phyloP scores from a whole-genome alignment of 2,113 vertebrate genomes.

The Myotis lucifugus region DNA sequence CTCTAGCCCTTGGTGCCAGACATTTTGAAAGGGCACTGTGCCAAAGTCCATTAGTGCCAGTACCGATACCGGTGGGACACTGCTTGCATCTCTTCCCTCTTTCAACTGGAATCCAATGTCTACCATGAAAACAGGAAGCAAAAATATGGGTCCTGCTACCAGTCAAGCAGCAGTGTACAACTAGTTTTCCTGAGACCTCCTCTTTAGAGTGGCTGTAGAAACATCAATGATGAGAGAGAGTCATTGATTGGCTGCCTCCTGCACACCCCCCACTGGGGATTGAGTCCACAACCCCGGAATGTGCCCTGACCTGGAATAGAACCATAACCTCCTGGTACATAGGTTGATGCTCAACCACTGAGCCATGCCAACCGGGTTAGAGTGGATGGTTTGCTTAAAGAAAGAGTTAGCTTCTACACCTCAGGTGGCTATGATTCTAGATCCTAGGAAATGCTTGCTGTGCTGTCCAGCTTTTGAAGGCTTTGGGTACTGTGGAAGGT shows the following conservation, averaged over 20 bases:
- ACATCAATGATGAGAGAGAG: no score
- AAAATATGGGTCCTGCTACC: background rate
- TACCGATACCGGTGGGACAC: background rate
- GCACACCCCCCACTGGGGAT: no score
- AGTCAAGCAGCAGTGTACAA: background rate
- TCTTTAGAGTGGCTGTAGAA: background rate
- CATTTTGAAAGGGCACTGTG: background rate
- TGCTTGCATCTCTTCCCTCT: background rate
- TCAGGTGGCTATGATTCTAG: background rate
- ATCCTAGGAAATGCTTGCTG: background rate
- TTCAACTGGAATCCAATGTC: background rate
- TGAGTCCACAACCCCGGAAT: no score
- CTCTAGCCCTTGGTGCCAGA: background rate
- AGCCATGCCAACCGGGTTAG: no score
- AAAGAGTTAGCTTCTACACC: background rate
- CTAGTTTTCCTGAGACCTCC: background rate
- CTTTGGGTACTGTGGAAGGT: background rate
- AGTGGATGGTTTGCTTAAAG: background rate
- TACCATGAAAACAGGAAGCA: background rate
- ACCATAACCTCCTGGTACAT: no score
- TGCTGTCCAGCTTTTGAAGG: background rate
- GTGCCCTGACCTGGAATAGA: no score
- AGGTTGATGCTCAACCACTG: no score
- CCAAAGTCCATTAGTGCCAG: slow-evolving; percentile 60
- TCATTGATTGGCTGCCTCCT: no score